phyloP scores from a whole-genome alignment of 2,113 vertebrate genomes.

The Oenanthe melanoleuca region DNA sequence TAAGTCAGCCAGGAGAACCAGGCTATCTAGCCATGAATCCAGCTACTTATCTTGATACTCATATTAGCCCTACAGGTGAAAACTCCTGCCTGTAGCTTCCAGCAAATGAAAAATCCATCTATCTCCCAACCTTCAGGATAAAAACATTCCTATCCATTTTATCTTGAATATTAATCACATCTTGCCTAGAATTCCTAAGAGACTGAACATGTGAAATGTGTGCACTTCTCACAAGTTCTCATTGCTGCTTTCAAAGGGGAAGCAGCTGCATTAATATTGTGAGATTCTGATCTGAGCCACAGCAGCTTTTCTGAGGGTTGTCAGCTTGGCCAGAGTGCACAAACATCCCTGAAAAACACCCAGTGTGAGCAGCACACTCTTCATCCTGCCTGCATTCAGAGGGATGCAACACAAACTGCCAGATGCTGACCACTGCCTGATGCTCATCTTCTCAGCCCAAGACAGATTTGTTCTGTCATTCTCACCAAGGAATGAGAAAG shows the following conservation, averaged over 20 bases:
- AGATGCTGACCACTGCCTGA: not conserved
- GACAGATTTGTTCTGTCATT: not conserved
- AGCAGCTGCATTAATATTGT: not conserved
- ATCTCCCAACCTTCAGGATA: not conserved
- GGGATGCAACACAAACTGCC: not conserved
- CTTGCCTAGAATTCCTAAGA: slow-evolving; percentile 6
- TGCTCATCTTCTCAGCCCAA: not conserved
- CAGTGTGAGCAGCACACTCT: not conserved
- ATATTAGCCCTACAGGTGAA: not conserved
- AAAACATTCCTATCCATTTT: slow-evolving; percentile 18
- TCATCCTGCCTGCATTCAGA: not conserved
- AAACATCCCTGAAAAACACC: not conserved
- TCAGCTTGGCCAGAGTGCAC: not conserved
- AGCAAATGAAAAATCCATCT: slow-evolving; percentile 2
- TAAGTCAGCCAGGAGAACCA: not conserved
- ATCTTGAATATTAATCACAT: slow-evolving; percentile 19
- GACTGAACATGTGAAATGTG: not conserved
- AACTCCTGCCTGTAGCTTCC: slow-evolving; percentile 5
- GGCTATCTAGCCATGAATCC: not conserved
- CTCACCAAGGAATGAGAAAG: not conserved
- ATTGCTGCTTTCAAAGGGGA: not conserved
- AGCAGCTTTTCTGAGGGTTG: not conserved
- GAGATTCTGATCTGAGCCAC: not conserved
- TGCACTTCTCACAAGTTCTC: not conserved
- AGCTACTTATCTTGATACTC: not conserved